Evolutionary conservation across 2,113 vertebrate species (phyloP).

Genomic region (Hippocampus mohnikei): DNA sequence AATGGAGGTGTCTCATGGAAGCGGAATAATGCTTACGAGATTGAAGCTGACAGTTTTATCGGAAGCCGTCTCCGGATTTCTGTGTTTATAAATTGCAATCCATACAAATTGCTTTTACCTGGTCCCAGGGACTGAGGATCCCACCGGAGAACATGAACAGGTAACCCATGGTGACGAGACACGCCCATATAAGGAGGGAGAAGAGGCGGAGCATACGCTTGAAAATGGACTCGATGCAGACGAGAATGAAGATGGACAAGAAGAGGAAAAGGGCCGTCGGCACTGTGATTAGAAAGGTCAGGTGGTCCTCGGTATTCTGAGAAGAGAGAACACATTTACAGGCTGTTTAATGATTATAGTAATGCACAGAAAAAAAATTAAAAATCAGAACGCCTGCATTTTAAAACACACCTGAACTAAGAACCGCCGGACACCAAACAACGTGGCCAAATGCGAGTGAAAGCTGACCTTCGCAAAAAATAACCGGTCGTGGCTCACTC

Average conservation of each 20-base stretch:
- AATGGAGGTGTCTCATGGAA: background rate
- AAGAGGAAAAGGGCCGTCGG: constrained; percentile 93
- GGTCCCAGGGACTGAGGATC: constrained; percentile 94
- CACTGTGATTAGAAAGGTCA: constrained; percentile 95
- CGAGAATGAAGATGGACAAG: constrained; percentile 94
- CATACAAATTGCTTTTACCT: constrained; percentile 73
- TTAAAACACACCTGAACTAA: no score
- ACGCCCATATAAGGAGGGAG: constrained; percentile 92
- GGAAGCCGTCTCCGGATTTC: background rate
- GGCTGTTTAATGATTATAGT: background rate
- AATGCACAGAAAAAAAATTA: background rate
- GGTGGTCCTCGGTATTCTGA: constrained; percentile 87
- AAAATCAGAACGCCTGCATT: no score
- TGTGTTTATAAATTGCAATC: background rate
- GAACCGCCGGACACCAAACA: no score
- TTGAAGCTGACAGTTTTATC: background rate
- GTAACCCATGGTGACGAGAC: constrained; percentile 96
- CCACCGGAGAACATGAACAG: constrained; percentile 97
- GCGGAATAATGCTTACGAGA: no score
- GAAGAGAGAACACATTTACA: constrained; percentile 27
- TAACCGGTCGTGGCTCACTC: no score
- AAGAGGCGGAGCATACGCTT: constrained; percentile 92
- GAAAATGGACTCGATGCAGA: constrained; percentile 92
- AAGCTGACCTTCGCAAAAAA: no score
- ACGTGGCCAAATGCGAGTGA: no score